A percentile compares a stretch with the other conserved stretches of the same genome.
phyloP scores from a whole-genome alignment of 2,113 vertebrate species.

The Mirza zaza region DNA sequence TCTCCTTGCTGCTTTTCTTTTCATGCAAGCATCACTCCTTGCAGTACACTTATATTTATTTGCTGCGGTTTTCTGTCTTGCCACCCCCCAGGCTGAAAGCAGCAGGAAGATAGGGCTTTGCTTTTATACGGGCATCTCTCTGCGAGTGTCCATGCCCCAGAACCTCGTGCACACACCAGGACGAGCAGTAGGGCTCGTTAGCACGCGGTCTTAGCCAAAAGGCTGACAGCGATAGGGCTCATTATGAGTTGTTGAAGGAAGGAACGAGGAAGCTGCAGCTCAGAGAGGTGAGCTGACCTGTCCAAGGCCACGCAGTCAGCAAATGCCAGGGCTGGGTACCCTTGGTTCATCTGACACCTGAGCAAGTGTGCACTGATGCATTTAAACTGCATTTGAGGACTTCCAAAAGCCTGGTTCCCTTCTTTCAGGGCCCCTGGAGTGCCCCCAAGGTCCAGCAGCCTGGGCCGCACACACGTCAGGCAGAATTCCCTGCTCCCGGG shows the following conservation, averaged over 20 bases:
- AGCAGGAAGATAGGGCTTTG: neutral
- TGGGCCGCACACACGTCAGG: neutral
- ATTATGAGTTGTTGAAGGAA: neutral
- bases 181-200: neutral
- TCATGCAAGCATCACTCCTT: too few species aligned
- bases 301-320: rapidly evolving
- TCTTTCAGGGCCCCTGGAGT: neutral
- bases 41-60: neutral
- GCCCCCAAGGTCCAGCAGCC: neutral
- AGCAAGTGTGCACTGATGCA: neutral
- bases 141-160: neutral
- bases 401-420: neutral
- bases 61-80: neutral
- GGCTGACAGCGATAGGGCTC: neutral
- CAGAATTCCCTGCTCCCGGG: neutral
- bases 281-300: neutral
- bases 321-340: too few species aligned
- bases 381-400: neutral
- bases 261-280: neutral
- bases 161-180: neutral
- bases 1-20: neutral
- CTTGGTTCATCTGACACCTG: neutral
- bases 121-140: neutral
- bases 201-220: too few species aligned
- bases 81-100: neutral